phyloP scores from a whole-genome alignment of 2,797 vertebrate species.

The Peromyscus aztecus region DNA sequence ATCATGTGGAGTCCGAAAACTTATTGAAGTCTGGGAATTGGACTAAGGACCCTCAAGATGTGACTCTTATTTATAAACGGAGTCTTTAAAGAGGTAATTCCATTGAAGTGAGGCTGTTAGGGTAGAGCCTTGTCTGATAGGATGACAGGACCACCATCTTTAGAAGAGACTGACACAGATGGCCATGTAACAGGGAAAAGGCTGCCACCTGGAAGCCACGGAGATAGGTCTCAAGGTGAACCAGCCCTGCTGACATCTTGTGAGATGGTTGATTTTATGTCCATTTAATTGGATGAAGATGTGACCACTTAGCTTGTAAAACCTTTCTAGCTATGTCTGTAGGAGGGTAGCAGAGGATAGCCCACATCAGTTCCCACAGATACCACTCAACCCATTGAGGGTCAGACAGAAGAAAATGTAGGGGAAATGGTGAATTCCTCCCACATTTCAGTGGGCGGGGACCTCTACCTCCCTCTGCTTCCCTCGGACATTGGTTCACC shows the following conservation, averaged over 20 bases:
- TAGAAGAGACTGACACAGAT: neutral
- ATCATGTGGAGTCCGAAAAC: neutral
- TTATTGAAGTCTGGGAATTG: neutral
- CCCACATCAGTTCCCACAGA: rapidly evolving
- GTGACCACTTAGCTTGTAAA: neutral
- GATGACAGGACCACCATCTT: neutral
- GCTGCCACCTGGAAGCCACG: neutral
- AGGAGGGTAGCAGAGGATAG: neutral
- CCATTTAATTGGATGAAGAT: neutral
- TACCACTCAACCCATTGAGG: neutral
- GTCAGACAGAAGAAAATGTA: neutral
- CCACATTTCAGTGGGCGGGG: neutral
- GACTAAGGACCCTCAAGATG: neutral
- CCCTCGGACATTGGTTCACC: neutral
- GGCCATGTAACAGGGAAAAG: neutral
- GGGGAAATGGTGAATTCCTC: too few species aligned
- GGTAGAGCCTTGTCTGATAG: neutral
- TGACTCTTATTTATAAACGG: neutral
- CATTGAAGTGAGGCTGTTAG: neutral
- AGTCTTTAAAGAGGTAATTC: neutral
- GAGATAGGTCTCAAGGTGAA: neutral
- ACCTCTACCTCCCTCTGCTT: neutral
- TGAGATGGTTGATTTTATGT: neutral
- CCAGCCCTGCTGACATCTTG: too few species aligned
- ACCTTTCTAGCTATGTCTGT: neutral